These are phyloP conservation scores for Nothobranchius kuhntae DNA, from an alignment of 2,113 vertebrate species.

Conservation along the genomic window DNA sequence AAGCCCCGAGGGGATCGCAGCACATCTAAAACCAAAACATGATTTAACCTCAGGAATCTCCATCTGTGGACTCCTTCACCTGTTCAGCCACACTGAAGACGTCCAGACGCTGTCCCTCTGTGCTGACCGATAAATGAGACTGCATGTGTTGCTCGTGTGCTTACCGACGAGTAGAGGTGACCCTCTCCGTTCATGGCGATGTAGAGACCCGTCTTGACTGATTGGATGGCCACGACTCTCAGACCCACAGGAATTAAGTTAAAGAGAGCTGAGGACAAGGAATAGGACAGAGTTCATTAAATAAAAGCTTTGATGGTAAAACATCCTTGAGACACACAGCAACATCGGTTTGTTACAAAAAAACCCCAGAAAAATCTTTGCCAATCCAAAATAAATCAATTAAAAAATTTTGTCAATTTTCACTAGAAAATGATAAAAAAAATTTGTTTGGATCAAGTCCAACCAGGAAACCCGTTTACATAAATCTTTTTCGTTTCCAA, in stretches of 20 bases:
- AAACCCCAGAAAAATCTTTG: too few species aligned
- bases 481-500: too few species aligned
- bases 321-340: too few species aligned
- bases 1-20: not conserved
- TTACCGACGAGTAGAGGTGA: conserved; percentile 96
- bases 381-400: too few species aligned
- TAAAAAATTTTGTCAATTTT: too few species aligned
- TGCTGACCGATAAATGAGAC: not conserved
- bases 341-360: too few species aligned
- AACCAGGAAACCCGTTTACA: too few species aligned
- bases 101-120: not conserved
- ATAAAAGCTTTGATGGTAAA: too few species aligned
- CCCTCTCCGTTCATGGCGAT: conserved; percentile 97
- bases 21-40: conserved; percentile 5
- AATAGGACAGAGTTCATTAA: not conserved
- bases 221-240: conserved; percentile 95
- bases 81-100: not conserved
- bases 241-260: conserved; percentile 98
- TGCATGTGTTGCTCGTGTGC: conserved; percentile 45
- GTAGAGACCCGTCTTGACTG: conserved; percentile 94
- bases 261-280: conserved; percentile 87
- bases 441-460: too few species aligned
- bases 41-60: not conserved
- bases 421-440: too few species aligned
- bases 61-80: too few species aligned